Conservation (phyloP, 2,113 vertebrate genomes). For the Erpornis zantholeuca region DNA sequence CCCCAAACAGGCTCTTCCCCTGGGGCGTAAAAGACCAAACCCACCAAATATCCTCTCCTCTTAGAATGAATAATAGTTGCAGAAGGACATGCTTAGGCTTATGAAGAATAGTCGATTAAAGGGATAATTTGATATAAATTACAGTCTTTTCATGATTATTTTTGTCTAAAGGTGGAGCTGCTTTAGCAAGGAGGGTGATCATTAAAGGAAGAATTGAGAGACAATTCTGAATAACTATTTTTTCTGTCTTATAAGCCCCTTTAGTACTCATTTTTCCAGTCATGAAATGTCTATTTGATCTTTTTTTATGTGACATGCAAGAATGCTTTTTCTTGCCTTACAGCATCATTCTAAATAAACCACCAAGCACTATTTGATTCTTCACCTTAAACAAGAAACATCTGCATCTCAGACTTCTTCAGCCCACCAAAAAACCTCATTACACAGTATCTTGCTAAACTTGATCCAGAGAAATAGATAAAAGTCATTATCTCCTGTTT, state of each 20-base stretch:
- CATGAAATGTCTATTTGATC: not conserved
- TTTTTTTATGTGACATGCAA: not conserved
- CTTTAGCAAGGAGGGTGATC: not conserved
- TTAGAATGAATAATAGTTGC: not conserved
- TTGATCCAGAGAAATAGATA: not conserved
- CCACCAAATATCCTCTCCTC: not conserved
- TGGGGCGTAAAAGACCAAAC: not conserved
- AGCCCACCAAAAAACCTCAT: not conserved
- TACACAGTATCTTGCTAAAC: not conserved
- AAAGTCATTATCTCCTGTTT: not conserved
- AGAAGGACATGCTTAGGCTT: not conserved
- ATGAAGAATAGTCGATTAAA: not conserved
- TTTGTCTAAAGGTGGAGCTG: slow-evolving; percentile 17
- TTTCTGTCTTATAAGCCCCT: not conserved
- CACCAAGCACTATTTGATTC: not conserved
- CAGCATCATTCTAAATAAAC: not conserved
- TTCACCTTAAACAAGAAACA: slow-evolving; percentile 14
- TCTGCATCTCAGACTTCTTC: not conserved
- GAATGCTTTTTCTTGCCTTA: slow-evolving; percentile 14
- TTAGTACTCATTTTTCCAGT: slow-evolving; percentile 15
- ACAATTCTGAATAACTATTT: not conserved
- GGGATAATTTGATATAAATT: slow-evolving; percentile 21
- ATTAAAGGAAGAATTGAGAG: slow-evolving; percentile 3
- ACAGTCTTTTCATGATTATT: not conserved
- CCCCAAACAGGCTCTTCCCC: not conserved